These are phyloP conservation scores for Charaxes varanes DNA, from an alignment of 1,140 invertebrate species.

Conservation along the genomic window DNA sequence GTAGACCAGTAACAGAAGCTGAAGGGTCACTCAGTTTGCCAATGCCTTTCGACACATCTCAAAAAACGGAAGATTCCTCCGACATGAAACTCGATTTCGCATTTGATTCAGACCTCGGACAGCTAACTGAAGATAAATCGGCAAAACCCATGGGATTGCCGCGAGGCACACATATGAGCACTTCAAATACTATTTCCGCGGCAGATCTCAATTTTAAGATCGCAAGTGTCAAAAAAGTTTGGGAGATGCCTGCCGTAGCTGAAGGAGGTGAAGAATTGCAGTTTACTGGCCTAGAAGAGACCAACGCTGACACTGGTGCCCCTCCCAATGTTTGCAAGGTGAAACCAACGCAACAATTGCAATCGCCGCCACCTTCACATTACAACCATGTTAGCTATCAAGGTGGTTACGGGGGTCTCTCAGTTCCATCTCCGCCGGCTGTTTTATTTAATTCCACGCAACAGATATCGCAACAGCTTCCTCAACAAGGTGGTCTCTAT, in stretches of 20 bases:
- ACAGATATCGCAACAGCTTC: constrained; percentile 81
- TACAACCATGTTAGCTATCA: constrained; percentile 69
- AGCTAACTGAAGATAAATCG: constrained; percentile 85
- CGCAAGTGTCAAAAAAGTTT: constrained; percentile 93
- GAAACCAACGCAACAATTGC: constrained; percentile 72
- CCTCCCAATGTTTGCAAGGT: constrained; percentile 72
- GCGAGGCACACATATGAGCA: constrained; percentile 77
- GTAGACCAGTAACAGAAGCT: constrained; percentile 43
- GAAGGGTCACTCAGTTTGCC: constrained; percentile 50
- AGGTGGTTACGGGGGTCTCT: constrained; percentile 80
- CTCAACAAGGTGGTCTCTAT: constrained; percentile 83
- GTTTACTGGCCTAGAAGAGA: constrained; percentile 61
- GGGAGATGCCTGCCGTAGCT: constrained; percentile 81
- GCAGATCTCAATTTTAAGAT: constrained; percentile 96
- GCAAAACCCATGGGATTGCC: constrained; percentile 77
- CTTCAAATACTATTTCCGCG: constrained; percentile 69
- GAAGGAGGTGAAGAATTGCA: constrained; percentile 75
- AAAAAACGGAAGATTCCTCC: constrained; percentile 84
- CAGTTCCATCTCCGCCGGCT: constrained; percentile 87
- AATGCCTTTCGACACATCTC: constrained; percentile 62
- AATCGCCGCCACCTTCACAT: constrained; percentile 76
- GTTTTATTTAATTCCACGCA: constrained; percentile 86
- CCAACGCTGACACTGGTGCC: constrained; percentile 50
- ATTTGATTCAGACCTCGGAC: constrained; percentile 86
- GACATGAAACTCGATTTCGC: constrained; percentile 95